Evolutionary conservation across 2,888 invertebrate species (phyloP), one percentile per base, ranked within the genome.

Genomic region (Pandemis heparana): DNA sequence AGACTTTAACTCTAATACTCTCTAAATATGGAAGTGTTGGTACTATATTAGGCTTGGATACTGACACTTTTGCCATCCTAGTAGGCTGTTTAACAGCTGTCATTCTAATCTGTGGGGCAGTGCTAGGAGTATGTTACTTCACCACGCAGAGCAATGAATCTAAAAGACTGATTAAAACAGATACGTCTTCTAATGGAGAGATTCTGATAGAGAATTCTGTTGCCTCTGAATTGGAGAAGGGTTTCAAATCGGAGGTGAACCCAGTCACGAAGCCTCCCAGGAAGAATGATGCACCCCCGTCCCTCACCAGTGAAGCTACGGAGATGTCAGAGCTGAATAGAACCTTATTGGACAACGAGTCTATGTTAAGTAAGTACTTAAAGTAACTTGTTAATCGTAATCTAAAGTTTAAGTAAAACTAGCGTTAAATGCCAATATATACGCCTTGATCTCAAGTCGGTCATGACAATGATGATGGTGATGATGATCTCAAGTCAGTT

Each of bases 281-380:
- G 66, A 96, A 92, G 75, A 96, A 96, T 77, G 97, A 97, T 78
- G 95, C 96, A 46, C 96, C 96, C 38, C 94, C 95, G 56, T 96
- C 96, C 41, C 94, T 96, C 14, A 95, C 95, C 16, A 95, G 95
- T 76, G 96, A 92, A 69, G 96, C 95, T 51, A 97, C 97, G 32
- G 97, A 97, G 89, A 96, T 97, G 90, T 97, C 97, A 67, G 97
- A 97, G 86, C 95, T 97, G 77, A 97, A 97, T 87, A 96, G 96
- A 83, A 97, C 96, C 53, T 92, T 97, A 75, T 90, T 97, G 79
- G 97, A 97, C 86, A 96, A 94, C 86, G 97, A 97, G 82, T 96
- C 97, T 67, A 95, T 96, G 79, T 95, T 96, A 88, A 96, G 97
- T 97, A 89, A 96, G 96, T 92, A n/a, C n/a, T n/a, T n/a, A n/a